Conservation (phyloP, 2,113 vertebrate genomes). For the Varanus salvator region DNA sequence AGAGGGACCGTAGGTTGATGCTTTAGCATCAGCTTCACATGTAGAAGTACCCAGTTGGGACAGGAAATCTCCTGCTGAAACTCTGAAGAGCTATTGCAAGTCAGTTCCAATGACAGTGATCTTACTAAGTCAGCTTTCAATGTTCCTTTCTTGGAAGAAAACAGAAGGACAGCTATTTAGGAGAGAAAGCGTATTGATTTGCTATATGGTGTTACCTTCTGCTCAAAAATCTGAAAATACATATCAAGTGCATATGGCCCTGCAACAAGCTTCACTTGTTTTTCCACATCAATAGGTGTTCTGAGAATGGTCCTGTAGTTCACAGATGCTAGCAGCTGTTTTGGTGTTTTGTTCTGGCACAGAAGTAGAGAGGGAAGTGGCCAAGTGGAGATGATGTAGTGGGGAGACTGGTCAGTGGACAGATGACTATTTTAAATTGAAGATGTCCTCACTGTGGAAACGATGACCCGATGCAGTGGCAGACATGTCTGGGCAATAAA, state of each 20-base stretch:
- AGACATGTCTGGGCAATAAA: constrained; percentile 61
- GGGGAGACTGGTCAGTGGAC: constrained; percentile 58
- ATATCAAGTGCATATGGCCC: neutral
- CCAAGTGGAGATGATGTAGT: constrained; percentile 65
- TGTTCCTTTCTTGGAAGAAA: neutral
- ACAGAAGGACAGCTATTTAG: neutral
- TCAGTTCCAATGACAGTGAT: too few species aligned
- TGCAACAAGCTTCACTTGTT: neutral
- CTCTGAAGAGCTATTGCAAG: too few species aligned
- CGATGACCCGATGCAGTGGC: constrained; percentile 64
- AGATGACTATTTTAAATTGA: constrained; percentile 61
- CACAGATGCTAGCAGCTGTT: constrained; percentile 19
- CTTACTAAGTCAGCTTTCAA: too few species aligned
- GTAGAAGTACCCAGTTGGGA: neutral
- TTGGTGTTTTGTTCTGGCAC: constrained; percentile 34
- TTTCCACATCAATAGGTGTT: constrained; percentile 34
- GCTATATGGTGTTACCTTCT: constrained; percentile 27
- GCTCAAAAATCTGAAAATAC: constrained; percentile 5
- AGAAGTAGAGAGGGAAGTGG: neutral
- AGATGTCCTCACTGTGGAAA: constrained; percentile 71
- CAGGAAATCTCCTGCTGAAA: too few species aligned
- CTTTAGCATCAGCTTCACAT: too few species aligned
- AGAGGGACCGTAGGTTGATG: neutral
- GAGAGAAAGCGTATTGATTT: neutral
- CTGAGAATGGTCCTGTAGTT: neutral